phyloP scores from a whole-genome alignment of 1,140 invertebrate genomes.

The Planococcus citri region DNA sequence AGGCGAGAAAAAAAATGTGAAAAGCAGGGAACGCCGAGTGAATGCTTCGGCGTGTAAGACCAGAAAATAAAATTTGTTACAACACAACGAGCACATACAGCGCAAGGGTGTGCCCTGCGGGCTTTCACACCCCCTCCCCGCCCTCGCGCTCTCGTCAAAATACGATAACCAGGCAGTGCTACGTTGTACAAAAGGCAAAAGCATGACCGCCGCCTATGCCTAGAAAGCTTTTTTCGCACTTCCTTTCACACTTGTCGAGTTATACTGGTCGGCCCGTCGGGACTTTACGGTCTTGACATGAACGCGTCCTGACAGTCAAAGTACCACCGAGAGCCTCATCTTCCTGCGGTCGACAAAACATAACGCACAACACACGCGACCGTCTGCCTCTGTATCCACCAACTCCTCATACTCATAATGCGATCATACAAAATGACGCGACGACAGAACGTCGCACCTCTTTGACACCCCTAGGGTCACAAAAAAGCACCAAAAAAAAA shows the following conservation, averaged over 20 bases:
- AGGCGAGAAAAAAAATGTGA: too few species aligned
- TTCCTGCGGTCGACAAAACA: background rate
- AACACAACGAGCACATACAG: background rate
- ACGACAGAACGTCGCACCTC: too few species aligned
- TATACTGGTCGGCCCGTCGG: background rate
- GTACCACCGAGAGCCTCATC: background rate
- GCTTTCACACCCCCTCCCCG: background rate
- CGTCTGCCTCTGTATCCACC: background rate
- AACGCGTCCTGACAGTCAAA: background rate
- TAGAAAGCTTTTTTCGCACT: background rate
- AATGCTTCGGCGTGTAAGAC: background rate
- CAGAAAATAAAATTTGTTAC: constrained; percentile 8
- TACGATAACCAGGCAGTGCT: too few species aligned
- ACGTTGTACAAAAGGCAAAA: too few species aligned
- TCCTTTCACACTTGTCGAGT: background rate
- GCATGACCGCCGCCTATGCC: background rate
- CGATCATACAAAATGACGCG: too few species aligned
- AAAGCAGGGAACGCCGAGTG: background rate
- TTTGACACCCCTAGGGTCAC: too few species aligned
- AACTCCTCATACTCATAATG: background rate
- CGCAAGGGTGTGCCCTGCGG: background rate
- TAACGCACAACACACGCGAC: background rate
- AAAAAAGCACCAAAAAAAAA: too few species aligned
- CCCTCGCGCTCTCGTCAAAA: too few species aligned
- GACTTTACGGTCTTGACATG: background rate